Base-by-base conservation (phyloP, 2,888 invertebrate genomes). In the Diaphora mendica region DNA sequence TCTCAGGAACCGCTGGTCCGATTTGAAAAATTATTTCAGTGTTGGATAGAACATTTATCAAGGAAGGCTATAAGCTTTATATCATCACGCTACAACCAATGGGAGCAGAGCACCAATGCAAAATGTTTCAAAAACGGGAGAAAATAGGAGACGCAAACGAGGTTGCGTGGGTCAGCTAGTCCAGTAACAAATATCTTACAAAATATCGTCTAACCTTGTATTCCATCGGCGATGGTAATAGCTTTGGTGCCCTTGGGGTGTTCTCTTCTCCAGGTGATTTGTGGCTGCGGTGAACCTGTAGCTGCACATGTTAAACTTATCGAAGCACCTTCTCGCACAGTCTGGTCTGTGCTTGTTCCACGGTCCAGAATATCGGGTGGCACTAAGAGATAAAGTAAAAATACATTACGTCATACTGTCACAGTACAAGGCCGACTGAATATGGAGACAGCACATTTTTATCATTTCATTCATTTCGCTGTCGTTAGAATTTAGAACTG, bases 231-330 rank as follows among this genome's bases (percentile, higher is more conserved):
- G 69, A 97, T 91, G 30, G 97, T 96, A 89, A 98, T 98, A 74
- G 97, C 96, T 88, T 97, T 97, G 74, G 97, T 98, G 73, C 97
- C 96, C 88, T 97, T 97, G 74, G 97, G 97, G 87, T 97, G 97
- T 91, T 98, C 98, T 80, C 98, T 96, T 82, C 98, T 96, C 99
- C 99, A 99, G 79, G 97, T 97, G 91, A 99, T 98, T 85, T 97
- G 97, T 9, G 99, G 99, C 80, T 97, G 96, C 4, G 99, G 99
- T n/a, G 98, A 98, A 71, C 99, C 98, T 26, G 97, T 98, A 33
- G 98, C 99, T 51, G 98, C 98, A 90, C 99, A 99, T 79, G 97
- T 97, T 75, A 99, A 95, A 86, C 98, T 98, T 77, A 98, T 97
- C 81, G 98, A 97, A 71, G 97, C 97, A 26, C 98, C 98, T 93